Evolutionary conservation across 1,140 invertebrate genomes (phyloP).

Genomic region (Philopotamus ludificatus): DNA sequence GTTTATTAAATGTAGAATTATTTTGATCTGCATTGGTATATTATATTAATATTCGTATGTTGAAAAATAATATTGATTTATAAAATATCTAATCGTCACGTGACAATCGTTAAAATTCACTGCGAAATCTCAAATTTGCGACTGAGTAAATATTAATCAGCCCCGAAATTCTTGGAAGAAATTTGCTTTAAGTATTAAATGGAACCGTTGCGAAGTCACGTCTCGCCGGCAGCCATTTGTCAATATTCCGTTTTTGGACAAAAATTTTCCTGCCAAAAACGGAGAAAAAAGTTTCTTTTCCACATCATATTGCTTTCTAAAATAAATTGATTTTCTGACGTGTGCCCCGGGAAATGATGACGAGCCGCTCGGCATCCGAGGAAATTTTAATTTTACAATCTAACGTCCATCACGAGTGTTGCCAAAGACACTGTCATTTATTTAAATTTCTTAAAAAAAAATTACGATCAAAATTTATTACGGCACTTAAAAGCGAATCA

Average conservation of each 20-base stretch:
- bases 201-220: conserved; percentile 9
- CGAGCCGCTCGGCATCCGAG: not conserved
- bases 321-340: conserved; percentile 37
- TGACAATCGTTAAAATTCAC: no score
- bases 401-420: no score
- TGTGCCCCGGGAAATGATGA: conserved; percentile 5
- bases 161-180: conserved; percentile 10
- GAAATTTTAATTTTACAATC: conserved; percentile 29
- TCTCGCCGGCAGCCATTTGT: conserved; percentile 26
- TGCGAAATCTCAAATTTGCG: not conserved
- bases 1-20: no score
- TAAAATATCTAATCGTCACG: no score
- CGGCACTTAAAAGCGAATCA: no score
- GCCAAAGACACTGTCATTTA: no score
- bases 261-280: conserved; percentile 15
- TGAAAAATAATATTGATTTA: no score
- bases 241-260: conserved; percentile 10
- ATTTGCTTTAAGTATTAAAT: conserved; percentile 6
- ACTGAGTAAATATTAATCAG: conserved; percentile 28
- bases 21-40: no score
- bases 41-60: no score
- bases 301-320: conserved; percentile 32
- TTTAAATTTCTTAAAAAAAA: no score
- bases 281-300: not conserved
- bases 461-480: no score